Conservation (phyloP, 2,797 vertebrate species). For the Salarias fasciatus region DNA sequence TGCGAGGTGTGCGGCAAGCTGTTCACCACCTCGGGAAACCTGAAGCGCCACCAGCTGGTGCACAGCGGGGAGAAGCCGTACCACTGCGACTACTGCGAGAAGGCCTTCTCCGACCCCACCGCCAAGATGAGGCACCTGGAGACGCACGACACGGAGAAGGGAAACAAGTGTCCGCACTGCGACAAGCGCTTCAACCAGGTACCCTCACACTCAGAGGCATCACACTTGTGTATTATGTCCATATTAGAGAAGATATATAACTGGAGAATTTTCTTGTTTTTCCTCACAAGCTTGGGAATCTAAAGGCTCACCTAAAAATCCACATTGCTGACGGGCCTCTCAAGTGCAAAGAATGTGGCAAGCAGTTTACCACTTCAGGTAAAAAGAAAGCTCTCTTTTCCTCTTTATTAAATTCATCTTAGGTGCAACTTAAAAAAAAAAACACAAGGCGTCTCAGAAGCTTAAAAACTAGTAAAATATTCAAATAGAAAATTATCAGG, state of each 20-base stretch:
- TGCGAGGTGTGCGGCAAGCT: slow-evolving; percentile 95
- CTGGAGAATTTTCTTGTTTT: neutral
- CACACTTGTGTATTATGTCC: too few relatives aligned
- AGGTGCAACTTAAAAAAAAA: too few relatives aligned
- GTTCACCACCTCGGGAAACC: slow-evolving; percentile 97
- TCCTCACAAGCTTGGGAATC: slow-evolving; percentile 87
- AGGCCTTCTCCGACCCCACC: slow-evolving; percentile 96
- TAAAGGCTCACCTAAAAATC: slow-evolving; percentile 97
- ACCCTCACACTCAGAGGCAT: neutral
- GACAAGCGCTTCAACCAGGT: slow-evolving; percentile 99
- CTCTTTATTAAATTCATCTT: too few relatives aligned
- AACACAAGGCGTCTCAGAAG: too few relatives aligned
- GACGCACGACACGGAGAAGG: slow-evolving; percentile 96
- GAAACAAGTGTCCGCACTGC: slow-evolving; percentile 95
- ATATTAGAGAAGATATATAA: too few relatives aligned
- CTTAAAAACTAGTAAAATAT: too few relatives aligned
- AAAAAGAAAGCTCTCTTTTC: slow-evolving; percentile 24
- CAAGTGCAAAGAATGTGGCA: slow-evolving; percentile 96
- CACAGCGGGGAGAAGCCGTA: slow-evolving; percentile 98
- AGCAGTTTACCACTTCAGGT: slow-evolving; percentile 99
- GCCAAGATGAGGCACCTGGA: slow-evolving; percentile 99
- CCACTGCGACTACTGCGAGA: slow-evolving; percentile 93
- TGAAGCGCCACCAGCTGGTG: slow-evolving; percentile 97
- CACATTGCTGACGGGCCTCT: slow-evolving; percentile 94
- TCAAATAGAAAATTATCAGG: too few relatives aligned